These are phyloP conservation scores for Platichthys stellatus DNA, from an alignment of 2,113 vertebrate species.

Conservation along the genomic window DNA sequence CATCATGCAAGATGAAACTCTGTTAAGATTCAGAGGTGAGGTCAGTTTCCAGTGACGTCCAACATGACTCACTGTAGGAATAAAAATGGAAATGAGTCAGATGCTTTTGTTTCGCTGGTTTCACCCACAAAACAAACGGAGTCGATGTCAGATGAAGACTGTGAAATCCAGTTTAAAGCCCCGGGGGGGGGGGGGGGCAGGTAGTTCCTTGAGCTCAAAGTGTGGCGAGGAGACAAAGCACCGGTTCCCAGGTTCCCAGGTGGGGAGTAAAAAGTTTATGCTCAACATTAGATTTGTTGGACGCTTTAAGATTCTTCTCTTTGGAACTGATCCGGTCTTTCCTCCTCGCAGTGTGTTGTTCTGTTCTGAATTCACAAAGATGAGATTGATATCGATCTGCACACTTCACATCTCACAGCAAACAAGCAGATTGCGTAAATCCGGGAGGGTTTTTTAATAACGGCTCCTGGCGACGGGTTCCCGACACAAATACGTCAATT, in stretches of 20 bases:
- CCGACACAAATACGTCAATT: not conserved
- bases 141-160: not conserved
- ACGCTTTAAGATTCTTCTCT: not conserved
- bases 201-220: not conserved
- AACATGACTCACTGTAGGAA: not conserved
- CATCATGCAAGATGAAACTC: too few species aligned
- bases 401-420: conserved; percentile 1
- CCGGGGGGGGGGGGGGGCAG: too few species aligned
- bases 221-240: not conserved
- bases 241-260: not conserved
- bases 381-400: conserved; percentile 29
- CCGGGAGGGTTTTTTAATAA: not conserved
- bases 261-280: not conserved
- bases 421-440: conserved; percentile 19
- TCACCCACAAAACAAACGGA: too few species aligned
- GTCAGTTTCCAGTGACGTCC: too few species aligned
- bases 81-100: too few species aligned
- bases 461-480: not conserved
- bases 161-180: not conserved
- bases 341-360: not conserved
- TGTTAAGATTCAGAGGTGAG: too few species aligned
- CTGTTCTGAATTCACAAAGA: conserved; percentile 17
- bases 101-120: fast-evolving
- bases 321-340: not conserved
- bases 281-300: not conserved